A percentile compares a stretch with the other conserved stretches of the same genome.
phyloP scores from a whole-genome alignment of 35 echinoderm and acorn worm genomes.

The Lytechinus variegatus region DNA sequence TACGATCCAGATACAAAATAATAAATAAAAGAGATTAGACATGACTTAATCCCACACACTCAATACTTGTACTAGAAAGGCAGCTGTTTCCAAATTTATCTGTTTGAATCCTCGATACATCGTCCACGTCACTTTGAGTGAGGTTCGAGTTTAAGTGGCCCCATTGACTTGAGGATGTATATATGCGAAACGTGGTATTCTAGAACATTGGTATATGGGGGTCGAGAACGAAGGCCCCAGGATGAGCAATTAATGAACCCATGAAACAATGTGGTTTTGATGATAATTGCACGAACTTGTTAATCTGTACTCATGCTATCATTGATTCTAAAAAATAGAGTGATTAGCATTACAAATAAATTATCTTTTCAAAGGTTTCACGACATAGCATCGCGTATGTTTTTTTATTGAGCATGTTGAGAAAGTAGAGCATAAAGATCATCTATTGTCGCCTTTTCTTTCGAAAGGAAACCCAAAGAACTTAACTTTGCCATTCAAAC shows the following conservation, averaged over 20 bases:
- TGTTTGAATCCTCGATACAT: background rate
- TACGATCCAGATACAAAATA: background rate
- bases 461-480: no score
- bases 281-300: background rate
- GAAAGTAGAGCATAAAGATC: no score
- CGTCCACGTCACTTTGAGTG: background rate
- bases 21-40: background rate
- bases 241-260: background rate
- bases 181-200: background rate
- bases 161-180: background rate
- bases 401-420: no score
- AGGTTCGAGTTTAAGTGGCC: background rate
- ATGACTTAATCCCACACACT: background rate
- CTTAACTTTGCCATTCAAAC: no score
- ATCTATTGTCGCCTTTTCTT: no score
- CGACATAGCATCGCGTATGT: no score
- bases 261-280: background rate
- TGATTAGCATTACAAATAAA: background rate
- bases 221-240: background rate
- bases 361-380: background rate
- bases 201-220: background rate
- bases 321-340: background rate
- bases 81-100: constrained; percentile 12
- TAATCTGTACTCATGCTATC: background rate
- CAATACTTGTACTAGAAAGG: background rate